Conservation (phyloP, 2,797 vertebrate species). For the Pampus argenteus region DNA sequence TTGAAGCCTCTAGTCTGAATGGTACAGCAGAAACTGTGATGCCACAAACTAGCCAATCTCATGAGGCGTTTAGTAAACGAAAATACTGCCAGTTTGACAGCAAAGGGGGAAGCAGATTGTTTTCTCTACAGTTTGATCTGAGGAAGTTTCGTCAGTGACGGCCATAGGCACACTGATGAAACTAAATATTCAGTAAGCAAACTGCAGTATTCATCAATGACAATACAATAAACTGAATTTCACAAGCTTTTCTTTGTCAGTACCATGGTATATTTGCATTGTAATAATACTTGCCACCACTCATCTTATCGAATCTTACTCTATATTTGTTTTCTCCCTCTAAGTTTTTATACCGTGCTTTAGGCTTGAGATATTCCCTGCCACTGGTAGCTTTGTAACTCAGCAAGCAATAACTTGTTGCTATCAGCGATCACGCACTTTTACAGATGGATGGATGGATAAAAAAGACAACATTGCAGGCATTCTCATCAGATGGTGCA, state of each 20-base stretch:
- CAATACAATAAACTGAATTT: constrained; percentile 11
- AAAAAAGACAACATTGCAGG: constrained; percentile 41
- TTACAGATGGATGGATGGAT: neutral
- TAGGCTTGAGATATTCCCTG: neutral
- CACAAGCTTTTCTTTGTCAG: neutral
- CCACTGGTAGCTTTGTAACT: neutral
- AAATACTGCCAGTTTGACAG: neutral
- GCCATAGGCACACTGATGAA: neutral
- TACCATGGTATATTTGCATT: neutral
- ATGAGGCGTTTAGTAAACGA: neutral
- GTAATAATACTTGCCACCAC: neutral
- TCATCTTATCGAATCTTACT: constrained; percentile 26
- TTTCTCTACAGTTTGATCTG: constrained; percentile 1
- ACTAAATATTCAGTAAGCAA: neutral
- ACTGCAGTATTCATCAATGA: constrained; percentile 11
- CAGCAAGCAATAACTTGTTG: neutral
- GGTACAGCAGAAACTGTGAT: neutral
- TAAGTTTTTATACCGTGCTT: neutral
- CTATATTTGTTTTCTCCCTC: constrained; percentile 1
- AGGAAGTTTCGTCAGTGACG: constrained; percentile 8
- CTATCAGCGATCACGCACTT: neutral
- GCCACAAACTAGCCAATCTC: neutral
- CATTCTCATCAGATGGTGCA: constrained; percentile 62
- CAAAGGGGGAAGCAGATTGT: neutral
- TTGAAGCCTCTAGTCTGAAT: constrained; percentile 17